Conservation (phyloP, 2,797 vertebrate species). For the Gambelia wislizenii region DNA sequence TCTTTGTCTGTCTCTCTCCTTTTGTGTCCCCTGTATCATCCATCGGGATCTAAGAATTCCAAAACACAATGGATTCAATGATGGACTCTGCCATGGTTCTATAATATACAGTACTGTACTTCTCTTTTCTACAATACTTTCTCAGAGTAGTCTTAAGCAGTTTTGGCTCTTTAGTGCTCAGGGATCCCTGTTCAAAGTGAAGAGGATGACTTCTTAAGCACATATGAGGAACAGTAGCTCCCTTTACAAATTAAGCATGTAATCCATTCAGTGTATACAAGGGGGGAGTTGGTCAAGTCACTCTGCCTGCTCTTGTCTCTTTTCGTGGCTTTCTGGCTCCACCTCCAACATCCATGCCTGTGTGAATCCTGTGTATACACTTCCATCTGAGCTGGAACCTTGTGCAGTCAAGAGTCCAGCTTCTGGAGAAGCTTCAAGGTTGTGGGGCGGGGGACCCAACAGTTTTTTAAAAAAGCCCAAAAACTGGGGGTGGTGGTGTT, state of each 20-base stretch:
- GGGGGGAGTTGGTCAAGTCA: background rate
- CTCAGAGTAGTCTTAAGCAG: background rate
- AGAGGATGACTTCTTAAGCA: background rate
- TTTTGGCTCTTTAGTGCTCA: background rate
- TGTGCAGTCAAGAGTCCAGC: background rate
- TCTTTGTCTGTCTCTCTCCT: background rate
- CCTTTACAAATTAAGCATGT: background rate
- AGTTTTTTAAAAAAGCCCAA: no score
- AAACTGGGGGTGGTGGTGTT: no score
- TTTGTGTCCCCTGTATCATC: background rate
- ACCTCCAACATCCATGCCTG: background rate
- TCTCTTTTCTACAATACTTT: background rate
- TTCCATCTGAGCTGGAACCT: background rate
- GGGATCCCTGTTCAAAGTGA: background rate
- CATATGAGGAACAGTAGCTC: background rate
- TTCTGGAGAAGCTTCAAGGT: no score
- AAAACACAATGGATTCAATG: background rate
- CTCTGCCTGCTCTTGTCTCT: background rate
- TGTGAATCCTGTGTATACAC: background rate
- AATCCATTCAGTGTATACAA: background rate
- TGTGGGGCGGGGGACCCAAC: no score
- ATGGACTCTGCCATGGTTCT: background rate
- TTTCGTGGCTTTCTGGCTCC: background rate
- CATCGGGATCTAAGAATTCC: background rate
- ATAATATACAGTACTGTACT: no score